phyloP scores from a whole-genome alignment of 2,797 vertebrate genomes.

The Columba guinea region DNA sequence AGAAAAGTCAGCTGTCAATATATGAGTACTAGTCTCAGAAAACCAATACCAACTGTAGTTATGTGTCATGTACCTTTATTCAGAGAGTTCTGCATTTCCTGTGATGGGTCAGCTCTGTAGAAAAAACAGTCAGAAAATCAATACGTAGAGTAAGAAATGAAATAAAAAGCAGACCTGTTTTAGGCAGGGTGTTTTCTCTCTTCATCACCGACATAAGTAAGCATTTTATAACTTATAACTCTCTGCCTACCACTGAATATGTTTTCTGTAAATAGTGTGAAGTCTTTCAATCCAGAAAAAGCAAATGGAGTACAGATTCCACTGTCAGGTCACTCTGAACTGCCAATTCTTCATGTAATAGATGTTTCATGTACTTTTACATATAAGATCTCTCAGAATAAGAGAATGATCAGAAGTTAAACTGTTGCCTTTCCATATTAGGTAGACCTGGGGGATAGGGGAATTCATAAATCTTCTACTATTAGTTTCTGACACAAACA shows the following conservation, averaged over 20 bases:
- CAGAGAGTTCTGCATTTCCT: constrained; percentile 80
- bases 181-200: constrained; percentile 43
- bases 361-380: not conserved
- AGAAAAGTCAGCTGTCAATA: constrained; percentile 61
- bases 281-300: not conserved
- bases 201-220: constrained; percentile 25
- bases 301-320: not conserved
- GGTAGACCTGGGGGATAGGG: not conserved
- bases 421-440: not conserved
- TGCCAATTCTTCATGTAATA: not conserved
- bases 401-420: not conserved
- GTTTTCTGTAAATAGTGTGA: not conserved
- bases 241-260: not conserved
- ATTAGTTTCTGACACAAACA: not conserved
- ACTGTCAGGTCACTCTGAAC: not conserved
- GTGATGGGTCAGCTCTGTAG: constrained; percentile 82
- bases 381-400: not conserved
- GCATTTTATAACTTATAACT: not conserved
- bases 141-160: constrained; percentile 84
- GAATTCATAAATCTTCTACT: not conserved
- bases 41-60: constrained; percentile 76
- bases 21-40: constrained; percentile 17
- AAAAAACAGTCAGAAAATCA: constrained; percentile 89
- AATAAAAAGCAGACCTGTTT: constrained; percentile 78
- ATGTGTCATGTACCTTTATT: constrained; percentile 74